Conservation (phyloP, 2,888 invertebrate species). For the Drosophila buzzatii region DNA sequence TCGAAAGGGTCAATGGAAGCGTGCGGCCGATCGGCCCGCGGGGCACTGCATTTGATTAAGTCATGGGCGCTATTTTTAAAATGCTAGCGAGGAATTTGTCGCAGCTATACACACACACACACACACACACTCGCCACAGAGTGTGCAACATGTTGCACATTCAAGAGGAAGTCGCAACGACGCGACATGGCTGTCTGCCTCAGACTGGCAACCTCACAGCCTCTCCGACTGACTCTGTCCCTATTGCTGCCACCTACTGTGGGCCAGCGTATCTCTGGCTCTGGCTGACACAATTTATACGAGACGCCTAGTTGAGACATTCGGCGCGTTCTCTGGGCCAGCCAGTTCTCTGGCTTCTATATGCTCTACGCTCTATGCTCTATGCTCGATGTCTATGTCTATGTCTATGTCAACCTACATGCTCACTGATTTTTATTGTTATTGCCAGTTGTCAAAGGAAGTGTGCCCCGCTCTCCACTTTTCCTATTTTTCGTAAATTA, state of each 20-base stretch:
- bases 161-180: conserved; percentile 56
- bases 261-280: conserved; percentile 50
- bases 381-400: conserved; percentile 10
- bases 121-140: conserved; percentile 8
- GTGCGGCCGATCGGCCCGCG: conserved; percentile 42
- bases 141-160: conserved; percentile 76
- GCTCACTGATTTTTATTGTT: conserved; percentile 77
- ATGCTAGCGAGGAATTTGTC: conserved; percentile 65
- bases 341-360: conserved; percentile 23
- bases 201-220: conserved; percentile 4
- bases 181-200: conserved; percentile 26
- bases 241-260: conserved; percentile 37
- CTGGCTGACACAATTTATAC: conserved; percentile 73
- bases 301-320: conserved; percentile 72
- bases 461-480: conserved; percentile 42
- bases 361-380: background rate
- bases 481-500: conserved; percentile 66
- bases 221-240: background rate
- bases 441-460: conserved; percentile 80
- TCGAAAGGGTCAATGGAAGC: conserved; percentile 74
- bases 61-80: conserved; percentile 77
- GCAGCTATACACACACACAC: conserved; percentile 10
- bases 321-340: conserved; percentile 27
- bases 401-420: conserved; percentile 66
- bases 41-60: conserved; percentile 71